Evolutionary conservation across 2,797 vertebrate genomes (phyloP).

Genomic region (Simalia tracyae): DNA sequence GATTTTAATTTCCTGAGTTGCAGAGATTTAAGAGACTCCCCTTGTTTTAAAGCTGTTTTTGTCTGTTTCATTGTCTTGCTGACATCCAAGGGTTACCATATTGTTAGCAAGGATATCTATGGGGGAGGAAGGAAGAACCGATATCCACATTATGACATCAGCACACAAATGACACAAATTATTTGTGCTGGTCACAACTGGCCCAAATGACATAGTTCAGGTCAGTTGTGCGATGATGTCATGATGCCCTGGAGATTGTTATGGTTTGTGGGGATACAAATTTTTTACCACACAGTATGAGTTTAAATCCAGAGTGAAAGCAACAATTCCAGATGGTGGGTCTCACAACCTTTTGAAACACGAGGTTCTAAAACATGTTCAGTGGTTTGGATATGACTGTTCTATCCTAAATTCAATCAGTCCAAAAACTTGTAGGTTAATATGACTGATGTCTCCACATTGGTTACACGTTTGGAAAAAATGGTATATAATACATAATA

Average conservation of each 20-base stretch:
- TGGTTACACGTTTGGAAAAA: conserved; percentile 18
- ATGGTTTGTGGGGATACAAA: background rate
- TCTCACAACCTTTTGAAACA: conserved; percentile 19
- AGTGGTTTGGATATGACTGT: conserved; percentile 8
- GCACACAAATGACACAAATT: background rate
- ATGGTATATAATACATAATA: conserved; percentile 9
- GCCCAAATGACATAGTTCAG: background rate
- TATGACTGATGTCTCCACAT: background rate
- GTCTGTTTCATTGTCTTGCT: background rate
- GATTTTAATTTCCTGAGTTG: background rate
- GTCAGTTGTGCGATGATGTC: background rate
- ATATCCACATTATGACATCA: background rate
- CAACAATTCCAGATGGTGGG: background rate
- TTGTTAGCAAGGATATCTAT: background rate
- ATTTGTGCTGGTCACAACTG: background rate
- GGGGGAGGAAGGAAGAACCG: background rate
- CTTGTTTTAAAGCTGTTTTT: background rate
- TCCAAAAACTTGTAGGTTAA: background rate
- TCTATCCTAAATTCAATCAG: background rate
- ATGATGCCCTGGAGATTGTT: background rate
- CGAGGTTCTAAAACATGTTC: background rate
- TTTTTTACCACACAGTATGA: background rate
- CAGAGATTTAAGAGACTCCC: background rate
- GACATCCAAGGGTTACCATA: background rate
- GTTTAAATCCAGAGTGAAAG: conserved; percentile 29